Evolutionary conservation across 1,140 invertebrate genomes (phyloP).

Genomic region (Scylla paramamosain): DNA sequence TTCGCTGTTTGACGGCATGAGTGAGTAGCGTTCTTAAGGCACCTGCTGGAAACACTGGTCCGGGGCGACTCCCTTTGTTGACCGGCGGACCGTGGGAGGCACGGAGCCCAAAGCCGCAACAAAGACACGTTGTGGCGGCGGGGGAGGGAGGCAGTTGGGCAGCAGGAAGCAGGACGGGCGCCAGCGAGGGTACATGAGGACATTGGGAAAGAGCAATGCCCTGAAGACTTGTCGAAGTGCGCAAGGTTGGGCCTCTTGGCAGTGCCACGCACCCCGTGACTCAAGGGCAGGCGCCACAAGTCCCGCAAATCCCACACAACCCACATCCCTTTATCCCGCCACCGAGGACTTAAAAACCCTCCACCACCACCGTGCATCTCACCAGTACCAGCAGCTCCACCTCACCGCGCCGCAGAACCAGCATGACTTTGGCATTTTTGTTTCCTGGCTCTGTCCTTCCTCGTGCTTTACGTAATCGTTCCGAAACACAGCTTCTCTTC

Average conservation of each 20-base stretch:
- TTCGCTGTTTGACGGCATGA: neutral
- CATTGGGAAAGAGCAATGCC: conserved; percentile 58
- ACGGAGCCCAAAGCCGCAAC: neutral
- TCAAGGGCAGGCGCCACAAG: conserved; percentile 41
- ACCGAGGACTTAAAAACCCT: neutral
- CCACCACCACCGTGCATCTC: neutral
- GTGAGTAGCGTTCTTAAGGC: neutral
- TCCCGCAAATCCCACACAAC: neutral
- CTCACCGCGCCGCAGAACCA: neutral
- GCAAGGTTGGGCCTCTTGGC: conserved; percentile 62
- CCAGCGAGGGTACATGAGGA: conserved; percentile 48
- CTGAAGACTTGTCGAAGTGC: conserved; percentile 46
- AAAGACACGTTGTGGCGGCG: neutral
- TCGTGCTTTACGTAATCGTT: neutral
- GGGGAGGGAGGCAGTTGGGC: neutral
- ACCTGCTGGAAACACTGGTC: neutral
- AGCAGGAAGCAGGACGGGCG: conserved; percentile 35
- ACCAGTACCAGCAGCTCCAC: neutral
- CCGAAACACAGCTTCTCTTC: neutral
- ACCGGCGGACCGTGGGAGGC: neutral
- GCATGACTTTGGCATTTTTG: neutral
- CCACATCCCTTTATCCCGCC: neutral
- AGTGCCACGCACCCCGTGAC: conserved; percentile 29
- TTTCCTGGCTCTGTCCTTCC: neutral
- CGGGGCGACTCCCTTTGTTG: neutral